Evolutionary conservation across 2,113 vertebrate species (phyloP).

Genomic region (Microcebus jonahi): DNA sequence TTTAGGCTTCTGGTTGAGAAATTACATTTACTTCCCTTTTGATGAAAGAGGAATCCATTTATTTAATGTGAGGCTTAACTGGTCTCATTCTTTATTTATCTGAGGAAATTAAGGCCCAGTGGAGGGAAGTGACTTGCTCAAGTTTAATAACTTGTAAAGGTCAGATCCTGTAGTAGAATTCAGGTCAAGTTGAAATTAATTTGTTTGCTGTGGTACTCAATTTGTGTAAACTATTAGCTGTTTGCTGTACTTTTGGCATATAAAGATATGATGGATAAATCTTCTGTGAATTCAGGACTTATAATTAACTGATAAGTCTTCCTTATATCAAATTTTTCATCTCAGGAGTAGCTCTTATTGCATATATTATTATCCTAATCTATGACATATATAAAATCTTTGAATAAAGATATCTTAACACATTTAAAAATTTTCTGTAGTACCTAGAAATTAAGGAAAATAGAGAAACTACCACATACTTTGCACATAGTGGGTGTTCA

Average conservation of each 20-base stretch:
- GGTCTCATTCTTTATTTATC: neutral
- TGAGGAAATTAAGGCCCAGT: slow-evolving; percentile 33
- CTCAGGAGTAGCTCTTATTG: neutral
- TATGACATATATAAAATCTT: neutral
- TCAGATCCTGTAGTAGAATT: neutral
- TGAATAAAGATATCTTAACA: slow-evolving; percentile 23
- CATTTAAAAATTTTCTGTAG: slow-evolving; percentile 1
- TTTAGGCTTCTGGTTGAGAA: neutral
- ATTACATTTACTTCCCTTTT: slow-evolving; percentile 19
- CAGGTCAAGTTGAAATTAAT: neutral
- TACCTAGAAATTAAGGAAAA: neutral
- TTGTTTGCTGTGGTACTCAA: neutral
- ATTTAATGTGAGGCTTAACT: slow-evolving; percentile 37
- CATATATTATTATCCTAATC: neutral
- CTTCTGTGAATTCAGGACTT: slow-evolving; percentile 21
- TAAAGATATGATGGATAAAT: neutral
- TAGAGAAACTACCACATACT: neutral
- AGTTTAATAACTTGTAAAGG: slow-evolving; percentile 12
- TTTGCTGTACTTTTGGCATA: slow-evolving; percentile 17
- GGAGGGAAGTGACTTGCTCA: neutral
- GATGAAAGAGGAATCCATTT: slow-evolving; percentile 33
- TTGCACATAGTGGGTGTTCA: neutral
- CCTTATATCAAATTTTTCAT: neutral
- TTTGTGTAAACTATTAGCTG: slow-evolving; percentile 34
- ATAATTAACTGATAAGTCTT: slow-evolving; percentile 9